Percentiles rank a stretch among this genome's conserved stretches.
phyloP scores from a whole-genome alignment of 2,113 vertebrate species.

The Otocyon megalotis region DNA sequence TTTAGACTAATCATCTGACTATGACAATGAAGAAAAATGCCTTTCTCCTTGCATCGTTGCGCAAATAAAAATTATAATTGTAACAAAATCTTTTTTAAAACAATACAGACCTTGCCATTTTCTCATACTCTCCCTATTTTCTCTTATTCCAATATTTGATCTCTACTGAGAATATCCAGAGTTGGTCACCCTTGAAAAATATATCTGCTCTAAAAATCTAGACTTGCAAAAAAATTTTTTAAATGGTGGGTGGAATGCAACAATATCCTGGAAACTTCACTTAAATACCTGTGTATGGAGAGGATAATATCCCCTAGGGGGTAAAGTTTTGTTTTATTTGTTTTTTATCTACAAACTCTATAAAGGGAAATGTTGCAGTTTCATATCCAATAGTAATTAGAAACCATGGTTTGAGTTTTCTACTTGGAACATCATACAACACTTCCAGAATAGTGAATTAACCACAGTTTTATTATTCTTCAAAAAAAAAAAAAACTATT shows the following conservation, averaged over 20 bases:
- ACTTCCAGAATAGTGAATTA: not conserved
- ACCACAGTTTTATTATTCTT: not conserved
- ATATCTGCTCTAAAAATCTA: not conserved
- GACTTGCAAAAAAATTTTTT: not conserved
- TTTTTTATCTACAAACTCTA: not conserved
- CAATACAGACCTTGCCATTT: not conserved
- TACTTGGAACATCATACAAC: not conserved
- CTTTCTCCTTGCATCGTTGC: not conserved
- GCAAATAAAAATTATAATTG: conserved; percentile 1
- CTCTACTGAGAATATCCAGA: not conserved
- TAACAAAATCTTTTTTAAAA: not conserved
- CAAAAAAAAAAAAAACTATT: not conserved
- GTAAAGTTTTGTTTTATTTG: not conserved
- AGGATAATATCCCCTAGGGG: not conserved
- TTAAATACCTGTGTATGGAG: not conserved
- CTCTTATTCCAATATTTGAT: not conserved
- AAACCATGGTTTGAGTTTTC: conserved; percentile 22
- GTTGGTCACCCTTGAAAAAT: not conserved
- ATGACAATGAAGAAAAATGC: not conserved
- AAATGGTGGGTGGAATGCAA: not conserved
- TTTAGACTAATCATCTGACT: not conserved
- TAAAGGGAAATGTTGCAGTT: not conserved
- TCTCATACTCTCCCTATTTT: not conserved
- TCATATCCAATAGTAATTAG: not conserved
- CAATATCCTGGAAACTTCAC: not conserved